phyloP scores from a whole-genome alignment of 1,140 invertebrate genomes.

The Dryas iulia region DNA sequence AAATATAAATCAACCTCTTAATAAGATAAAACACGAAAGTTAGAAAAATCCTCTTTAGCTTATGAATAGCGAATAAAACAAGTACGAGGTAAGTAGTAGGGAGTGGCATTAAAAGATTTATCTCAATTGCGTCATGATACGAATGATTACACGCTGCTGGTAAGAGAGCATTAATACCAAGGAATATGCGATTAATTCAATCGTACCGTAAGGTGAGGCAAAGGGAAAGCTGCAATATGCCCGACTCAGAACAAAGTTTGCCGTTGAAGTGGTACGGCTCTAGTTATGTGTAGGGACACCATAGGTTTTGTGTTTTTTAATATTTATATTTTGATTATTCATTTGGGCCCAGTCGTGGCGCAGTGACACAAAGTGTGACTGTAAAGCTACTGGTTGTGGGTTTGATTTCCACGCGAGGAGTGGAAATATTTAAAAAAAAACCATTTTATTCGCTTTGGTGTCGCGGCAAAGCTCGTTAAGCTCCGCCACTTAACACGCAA shows the following conservation, averaged over 20 bases:
- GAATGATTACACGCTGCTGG: background rate
- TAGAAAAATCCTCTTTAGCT: background rate
- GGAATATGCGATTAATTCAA: constrained; percentile 17
- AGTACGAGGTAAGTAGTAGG: background rate
- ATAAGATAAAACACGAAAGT: too few relatives aligned
- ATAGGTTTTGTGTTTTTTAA: background rate
- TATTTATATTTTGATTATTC: background rate
- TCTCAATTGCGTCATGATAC: background rate
- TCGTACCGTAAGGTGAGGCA: constrained; percentile 14
- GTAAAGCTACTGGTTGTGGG: too few relatives aligned
- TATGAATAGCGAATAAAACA: background rate
- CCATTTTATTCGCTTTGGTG: too few relatives aligned
- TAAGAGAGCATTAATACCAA: constrained; percentile 9
- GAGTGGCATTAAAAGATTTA: background rate
- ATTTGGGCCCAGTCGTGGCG: too few relatives aligned
- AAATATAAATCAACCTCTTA: too few relatives aligned
- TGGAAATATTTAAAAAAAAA: too few relatives aligned
- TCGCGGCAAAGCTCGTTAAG: too few relatives aligned
- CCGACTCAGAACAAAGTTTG: background rate
- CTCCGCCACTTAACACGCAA: too few relatives aligned
- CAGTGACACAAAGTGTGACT: too few relatives aligned
- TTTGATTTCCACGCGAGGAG: too few relatives aligned
- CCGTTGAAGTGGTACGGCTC: background rate
- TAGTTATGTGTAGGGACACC: background rate
- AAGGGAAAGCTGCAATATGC: constrained; percentile 32